phyloP scores from a whole-genome alignment of 2,797 vertebrate species.

The Melanotaenia parkinsoni region DNA sequence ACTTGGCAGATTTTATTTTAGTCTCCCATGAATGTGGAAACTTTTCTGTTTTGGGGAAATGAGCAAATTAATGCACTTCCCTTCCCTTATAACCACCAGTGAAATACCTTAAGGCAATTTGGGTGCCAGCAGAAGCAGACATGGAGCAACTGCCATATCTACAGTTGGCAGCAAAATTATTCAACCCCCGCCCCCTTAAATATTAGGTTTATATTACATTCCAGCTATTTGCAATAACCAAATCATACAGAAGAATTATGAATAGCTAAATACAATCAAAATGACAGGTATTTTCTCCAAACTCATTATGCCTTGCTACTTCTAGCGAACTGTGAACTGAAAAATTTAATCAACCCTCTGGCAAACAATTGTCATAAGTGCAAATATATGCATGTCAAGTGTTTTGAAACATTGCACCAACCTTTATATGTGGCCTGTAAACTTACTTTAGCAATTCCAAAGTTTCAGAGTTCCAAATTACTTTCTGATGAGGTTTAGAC shows the following conservation, averaged over 20 bases:
- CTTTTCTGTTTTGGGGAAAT: constrained; percentile 32
- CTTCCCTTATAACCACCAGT: constrained; percentile 19
- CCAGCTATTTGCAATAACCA: constrained; percentile 4
- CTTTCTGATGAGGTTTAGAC: constrained; percentile 1
- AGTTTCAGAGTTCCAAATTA: not conserved
- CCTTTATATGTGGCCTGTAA: constrained; percentile 1
- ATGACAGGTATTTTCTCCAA: constrained; percentile 6
- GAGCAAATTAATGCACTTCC: constrained; percentile 35
- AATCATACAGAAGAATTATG: not conserved
- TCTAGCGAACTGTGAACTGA: not conserved
- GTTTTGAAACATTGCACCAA: constrained; percentile 5
- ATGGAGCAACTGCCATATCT: constrained; percentile 35
- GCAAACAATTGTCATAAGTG: constrained; percentile 1
- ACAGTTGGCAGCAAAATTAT: constrained; percentile 24
- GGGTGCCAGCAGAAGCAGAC: constrained; percentile 41
- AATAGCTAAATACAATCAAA: not conserved
- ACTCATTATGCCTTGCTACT: not conserved
- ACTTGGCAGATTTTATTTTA: constrained; percentile 21
- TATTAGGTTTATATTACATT: constrained; percentile 4
- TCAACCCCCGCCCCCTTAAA: not conserved
- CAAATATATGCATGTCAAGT: constrained; percentile 6
- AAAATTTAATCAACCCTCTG: not conserved
- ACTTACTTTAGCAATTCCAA: not conserved
- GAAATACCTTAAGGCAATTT: constrained; percentile 40
- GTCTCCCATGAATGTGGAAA: constrained; percentile 23